Conservation (phyloP, 2,888 invertebrate genomes). For the Drosophila dives region DNA sequence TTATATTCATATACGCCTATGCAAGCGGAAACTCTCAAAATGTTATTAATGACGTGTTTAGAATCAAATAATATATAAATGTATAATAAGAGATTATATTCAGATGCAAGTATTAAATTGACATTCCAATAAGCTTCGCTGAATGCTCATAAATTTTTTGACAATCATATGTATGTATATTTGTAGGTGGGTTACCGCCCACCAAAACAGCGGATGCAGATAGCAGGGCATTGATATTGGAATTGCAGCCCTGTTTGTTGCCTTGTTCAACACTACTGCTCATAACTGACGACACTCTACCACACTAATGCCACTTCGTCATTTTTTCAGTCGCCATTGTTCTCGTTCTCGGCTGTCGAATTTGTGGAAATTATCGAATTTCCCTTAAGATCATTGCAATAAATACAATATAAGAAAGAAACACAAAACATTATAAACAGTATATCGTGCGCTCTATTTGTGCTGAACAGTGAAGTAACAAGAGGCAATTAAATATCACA, state of each 20-base stretch:
- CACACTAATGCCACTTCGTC: conserved; percentile 77
- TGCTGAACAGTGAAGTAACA: conserved; percentile 41
- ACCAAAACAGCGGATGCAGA: conserved; percentile 46
- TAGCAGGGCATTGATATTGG: conserved; percentile 11
- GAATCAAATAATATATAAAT: conserved; percentile 67
- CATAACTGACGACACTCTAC: conserved; percentile 36
- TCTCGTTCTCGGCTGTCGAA: conserved; percentile 77
- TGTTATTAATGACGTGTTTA: conserved; percentile 71
- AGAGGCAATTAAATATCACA: conserved; percentile 37
- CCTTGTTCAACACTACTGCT: conserved; percentile 55
- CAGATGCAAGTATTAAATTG: conserved; percentile 61
- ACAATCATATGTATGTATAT: conserved; percentile 3
- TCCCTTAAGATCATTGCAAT: conserved; percentile 64
- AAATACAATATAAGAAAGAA: conserved; percentile 62
- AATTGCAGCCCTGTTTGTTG: conserved; percentile 49
- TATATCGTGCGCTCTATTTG: conserved; percentile 50
- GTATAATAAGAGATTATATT: conserved; percentile 71
- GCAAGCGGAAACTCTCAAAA: conserved; percentile 68
- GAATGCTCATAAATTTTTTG: conserved; percentile 18
- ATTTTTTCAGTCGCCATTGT: conserved; percentile 80
- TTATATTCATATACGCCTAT: conserved; percentile 75
- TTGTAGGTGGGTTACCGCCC: conserved; percentile 65
- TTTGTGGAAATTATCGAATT: conserved; percentile 72
- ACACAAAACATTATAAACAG: conserved; percentile 54
- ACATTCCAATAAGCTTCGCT: conserved; percentile 24